Conservation (phyloP, 2,888 invertebrate genomes). For the Proisotoma minuta region DNA sequence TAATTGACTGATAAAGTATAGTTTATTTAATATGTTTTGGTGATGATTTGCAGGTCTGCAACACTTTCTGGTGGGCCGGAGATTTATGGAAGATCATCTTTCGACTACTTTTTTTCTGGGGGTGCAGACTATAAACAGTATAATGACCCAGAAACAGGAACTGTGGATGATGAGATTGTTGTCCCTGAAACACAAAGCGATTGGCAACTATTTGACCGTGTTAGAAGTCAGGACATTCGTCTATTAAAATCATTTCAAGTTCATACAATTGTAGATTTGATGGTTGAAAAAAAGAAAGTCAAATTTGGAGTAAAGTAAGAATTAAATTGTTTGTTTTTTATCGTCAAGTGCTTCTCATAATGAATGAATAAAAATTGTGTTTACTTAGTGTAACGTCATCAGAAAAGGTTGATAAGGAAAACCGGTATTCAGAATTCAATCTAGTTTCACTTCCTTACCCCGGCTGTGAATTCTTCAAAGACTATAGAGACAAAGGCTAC, state of each 20-base stretch:
- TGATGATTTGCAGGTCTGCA: conserved; percentile 57
- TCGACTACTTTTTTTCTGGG: conserved; percentile 57
- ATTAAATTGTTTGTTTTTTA: neutral
- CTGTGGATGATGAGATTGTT: conserved; percentile 42
- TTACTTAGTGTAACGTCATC: conserved; percentile 69
- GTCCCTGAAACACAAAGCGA: conserved; percentile 50
- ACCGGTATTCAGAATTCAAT: conserved; percentile 67
- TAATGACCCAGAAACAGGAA: conserved; percentile 38
- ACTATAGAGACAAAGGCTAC: conserved; percentile 68
- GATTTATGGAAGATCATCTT: conserved; percentile 65
- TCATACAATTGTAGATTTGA: conserved; percentile 70
- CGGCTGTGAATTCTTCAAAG: conserved; percentile 78
- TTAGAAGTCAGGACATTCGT: conserved; percentile 64
- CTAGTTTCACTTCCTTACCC: conserved; percentile 73
- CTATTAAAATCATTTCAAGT: conserved; percentile 66
- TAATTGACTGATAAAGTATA: no score
- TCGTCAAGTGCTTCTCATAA: neutral
- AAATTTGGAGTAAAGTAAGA: conserved; percentile 74
- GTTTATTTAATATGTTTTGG: conserved; percentile 3
- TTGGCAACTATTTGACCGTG: conserved; percentile 61
- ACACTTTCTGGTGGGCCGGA: conserved; percentile 68
- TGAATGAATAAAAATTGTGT: neutral
- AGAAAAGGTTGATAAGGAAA: conserved; percentile 74
- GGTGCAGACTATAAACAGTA: conserved; percentile 35
- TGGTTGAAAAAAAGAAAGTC: conserved; percentile 79